Conservation (phyloP, 2,797 vertebrate species). For the Perodicticus potto region DNA sequence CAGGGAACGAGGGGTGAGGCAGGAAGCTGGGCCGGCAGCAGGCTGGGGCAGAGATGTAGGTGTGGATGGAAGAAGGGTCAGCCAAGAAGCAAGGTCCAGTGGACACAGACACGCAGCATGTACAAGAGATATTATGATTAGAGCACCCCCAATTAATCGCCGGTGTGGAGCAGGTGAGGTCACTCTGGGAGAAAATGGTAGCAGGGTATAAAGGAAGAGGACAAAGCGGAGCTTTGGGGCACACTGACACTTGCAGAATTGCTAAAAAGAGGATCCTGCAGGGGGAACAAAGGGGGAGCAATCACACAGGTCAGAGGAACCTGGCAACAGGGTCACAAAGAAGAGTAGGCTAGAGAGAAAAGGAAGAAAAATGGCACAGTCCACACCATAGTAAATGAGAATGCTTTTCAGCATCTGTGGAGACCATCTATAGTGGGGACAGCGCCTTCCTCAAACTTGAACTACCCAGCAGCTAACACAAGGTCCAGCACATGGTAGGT, state of each 20-base stretch:
- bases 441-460: neutral
- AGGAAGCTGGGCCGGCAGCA: neutral
- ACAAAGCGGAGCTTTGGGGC: neutral
- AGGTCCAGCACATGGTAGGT: neutral
- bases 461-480: neutral
- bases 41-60: neutral
- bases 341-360: neutral
- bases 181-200: neutral
- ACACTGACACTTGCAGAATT: neutral
- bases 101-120: neutral
- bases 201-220: neutral
- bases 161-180: neutral
- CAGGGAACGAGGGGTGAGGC: neutral
- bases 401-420: neutral
- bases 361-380: neutral
- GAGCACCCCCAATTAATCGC: neutral
- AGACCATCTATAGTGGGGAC: neutral
- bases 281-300: neutral
- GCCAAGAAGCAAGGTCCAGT: neutral
- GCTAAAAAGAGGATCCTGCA: neutral
- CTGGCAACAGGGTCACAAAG: neutral
- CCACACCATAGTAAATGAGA: neutral
- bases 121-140: neutral
- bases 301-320: neutral
- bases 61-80: neutral